Evolutionary conservation across 2,888 invertebrate species (phyloP).

Genomic region (Mimas tiliae): DNA sequence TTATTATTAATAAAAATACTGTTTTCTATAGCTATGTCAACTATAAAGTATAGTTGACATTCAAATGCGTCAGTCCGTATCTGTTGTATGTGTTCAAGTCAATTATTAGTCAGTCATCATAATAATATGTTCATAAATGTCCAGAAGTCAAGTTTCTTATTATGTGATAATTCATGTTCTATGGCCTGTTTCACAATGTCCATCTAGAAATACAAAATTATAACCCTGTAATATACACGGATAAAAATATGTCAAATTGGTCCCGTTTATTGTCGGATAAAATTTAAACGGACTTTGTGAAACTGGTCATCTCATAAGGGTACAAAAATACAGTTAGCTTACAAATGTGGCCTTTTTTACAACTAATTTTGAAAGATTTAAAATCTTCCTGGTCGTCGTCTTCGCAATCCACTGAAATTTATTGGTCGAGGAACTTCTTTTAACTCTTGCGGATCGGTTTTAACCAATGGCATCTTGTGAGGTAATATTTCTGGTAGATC

Average conservation of each 20-base stretch:
- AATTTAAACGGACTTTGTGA: too few species aligned
- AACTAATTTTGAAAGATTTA: neutral
- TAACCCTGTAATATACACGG: too few species aligned
- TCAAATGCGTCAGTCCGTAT: neutral
- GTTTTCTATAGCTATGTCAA: neutral
- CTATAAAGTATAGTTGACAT: neutral
- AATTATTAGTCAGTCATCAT: neutral
- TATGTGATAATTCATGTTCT: too few species aligned
- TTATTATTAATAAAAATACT: constrained; percentile 1
- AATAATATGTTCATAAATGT: too few species aligned
- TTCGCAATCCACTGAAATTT: constrained; percentile 53
- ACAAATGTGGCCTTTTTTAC: neutral
- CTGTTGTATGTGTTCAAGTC: neutral
- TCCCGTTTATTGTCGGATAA: neutral
- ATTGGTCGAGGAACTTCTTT: constrained; percentile 77
- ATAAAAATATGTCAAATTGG: neutral
- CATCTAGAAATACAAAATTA: too few species aligned
- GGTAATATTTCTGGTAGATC: constrained; percentile 60
- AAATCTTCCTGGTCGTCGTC: constrained; percentile 54
- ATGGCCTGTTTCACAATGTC: too few species aligned
- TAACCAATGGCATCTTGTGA: constrained; percentile 66
- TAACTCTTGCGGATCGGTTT: constrained; percentile 70
- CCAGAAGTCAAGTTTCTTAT: too few species aligned
- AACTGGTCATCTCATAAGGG: too few species aligned
- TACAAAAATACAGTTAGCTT: neutral